A percentile compares a stretch with the other conserved stretches of the same genome.
Evolutionary conservation across 2,888 invertebrate species (phyloP).

Genomic region (Sicus ferrugineus): DNA sequence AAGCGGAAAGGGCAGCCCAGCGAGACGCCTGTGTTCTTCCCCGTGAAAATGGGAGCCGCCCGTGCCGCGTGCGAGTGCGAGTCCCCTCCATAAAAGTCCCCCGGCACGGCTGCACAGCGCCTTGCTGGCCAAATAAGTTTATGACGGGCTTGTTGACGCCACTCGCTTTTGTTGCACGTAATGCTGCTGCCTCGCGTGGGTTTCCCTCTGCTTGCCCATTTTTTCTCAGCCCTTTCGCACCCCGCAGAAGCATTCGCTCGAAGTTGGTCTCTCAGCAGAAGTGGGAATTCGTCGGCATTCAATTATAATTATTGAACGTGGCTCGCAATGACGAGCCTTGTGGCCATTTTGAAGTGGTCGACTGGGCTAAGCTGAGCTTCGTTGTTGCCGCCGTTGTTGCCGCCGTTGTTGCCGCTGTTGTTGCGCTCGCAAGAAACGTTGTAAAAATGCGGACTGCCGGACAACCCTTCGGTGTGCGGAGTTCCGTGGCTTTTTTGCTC

Average conservation of each 20-base stretch:
- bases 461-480: no score
- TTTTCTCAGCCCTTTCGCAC: not conserved
- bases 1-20: not conserved
- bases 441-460: no score
- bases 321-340: slow-evolving; percentile 24
- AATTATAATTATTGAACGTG: slow-evolving; percentile 38
- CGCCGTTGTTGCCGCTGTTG: not conserved
- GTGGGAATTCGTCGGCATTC: slow-evolving; percentile 38
- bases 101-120: not conserved
- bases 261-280: slow-evolving; percentile 16
- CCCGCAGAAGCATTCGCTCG: not conserved
- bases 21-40: not conserved
- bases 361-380: no score
- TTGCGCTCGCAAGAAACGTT: not conserved
- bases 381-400: not conserved
- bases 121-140: not conserved
- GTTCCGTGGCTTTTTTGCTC: no score
- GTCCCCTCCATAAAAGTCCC: no score
- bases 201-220: not conserved
- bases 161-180: not conserved
- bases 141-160: slow-evolving; percentile 17
- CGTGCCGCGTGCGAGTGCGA: not conserved
- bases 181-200: not conserved
- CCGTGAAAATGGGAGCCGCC: not conserved
- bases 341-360: slow-evolving; percentile 33